Base-by-base conservation (phyloP, 2,888 invertebrate genomes). In the Cantharis flavilabris region DNA sequence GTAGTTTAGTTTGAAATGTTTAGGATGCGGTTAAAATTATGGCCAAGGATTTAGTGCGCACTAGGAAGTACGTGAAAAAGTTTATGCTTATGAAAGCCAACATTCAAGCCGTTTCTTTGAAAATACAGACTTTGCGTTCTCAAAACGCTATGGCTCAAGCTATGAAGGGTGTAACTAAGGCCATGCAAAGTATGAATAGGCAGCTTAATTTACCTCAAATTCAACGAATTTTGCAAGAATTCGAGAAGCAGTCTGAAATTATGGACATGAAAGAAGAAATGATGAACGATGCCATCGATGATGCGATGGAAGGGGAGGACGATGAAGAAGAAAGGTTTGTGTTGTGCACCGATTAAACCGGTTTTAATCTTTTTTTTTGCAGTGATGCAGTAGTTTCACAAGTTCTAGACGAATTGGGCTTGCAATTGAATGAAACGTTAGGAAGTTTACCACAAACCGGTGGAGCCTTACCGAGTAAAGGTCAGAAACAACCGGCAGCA, bases 261-360 rank as follows among this genome's bases (percentile, higher is more conserved):
- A 99, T 99, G 99, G 99, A 99, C 87, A 99, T 99, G 99, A 99
- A 99, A 88, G 99, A 99, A 88, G 99, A 99, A 89, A 97, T 99
- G 93, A 99, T 99, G 94, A 98, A 97, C 87, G 99, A 99, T 89
- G 98, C 98, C 70, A 99, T 99, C 86, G 99, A 99, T 88, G 99
- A 99, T 90, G 99, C 99, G 0, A 98, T 99, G 95, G 99, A 97
- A 84, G 99, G 96, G 81, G 99, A 98, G 86, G 98, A 94, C 69
- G 99, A 99, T 87, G 98, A 98, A 87, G 98, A 98, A 86, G 99
- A 99, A 90, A 97, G 95, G 96, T 95, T 14, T n/a, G 20, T 13
- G 13, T 14, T 28, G 9, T 10, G 0, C 63, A 16, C 71, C n/a
- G n/a, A n/a, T 33, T 33, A 20, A 16, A n/a, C 23, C 18, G 10